These are phyloP conservation scores for Channa argus DNA, from an alignment of 2,113 vertebrate species.

Conservation along the genomic window DNA sequence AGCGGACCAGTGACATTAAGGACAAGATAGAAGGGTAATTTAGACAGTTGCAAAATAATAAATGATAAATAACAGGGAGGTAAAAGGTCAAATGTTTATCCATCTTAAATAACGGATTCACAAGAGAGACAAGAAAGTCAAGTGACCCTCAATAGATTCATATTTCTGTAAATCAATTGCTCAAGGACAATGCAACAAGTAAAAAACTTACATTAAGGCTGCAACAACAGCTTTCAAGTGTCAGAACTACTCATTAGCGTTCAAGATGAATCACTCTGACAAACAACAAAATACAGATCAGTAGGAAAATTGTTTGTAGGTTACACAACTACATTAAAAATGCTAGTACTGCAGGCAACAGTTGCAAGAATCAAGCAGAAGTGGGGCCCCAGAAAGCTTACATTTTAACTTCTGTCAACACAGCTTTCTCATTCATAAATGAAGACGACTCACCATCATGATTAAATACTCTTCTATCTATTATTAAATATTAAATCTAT, in stretches of 20 bases:
- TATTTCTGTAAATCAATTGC: not conserved
- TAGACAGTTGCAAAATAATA: slow-evolving; percentile 10
- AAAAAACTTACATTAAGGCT: slow-evolving; percentile 14
- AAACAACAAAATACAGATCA: no score
- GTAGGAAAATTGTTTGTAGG: no score
- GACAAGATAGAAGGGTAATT: not conserved
- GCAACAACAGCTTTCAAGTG: not conserved
- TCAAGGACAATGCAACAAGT: slow-evolving; percentile 34
- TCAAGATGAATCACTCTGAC: no score
- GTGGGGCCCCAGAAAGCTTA: slow-evolving; percentile 30
- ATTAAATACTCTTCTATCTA: slow-evolving; percentile 43
- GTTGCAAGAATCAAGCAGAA: slow-evolving; percentile 14
- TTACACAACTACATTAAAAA: slow-evolving; percentile 1
- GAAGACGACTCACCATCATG: slow-evolving; percentile 46
- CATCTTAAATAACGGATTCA: no score
- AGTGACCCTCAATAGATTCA: no score
- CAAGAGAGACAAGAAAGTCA: no score
- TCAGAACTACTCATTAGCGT: not conserved
- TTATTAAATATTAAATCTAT: slow-evolving; percentile 59
- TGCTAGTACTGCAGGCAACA: not conserved
- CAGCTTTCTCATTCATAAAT: slow-evolving; percentile 64
- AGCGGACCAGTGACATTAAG: slow-evolving; percentile 2
- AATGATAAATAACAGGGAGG: not conserved
- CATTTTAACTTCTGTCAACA: slow-evolving; percentile 51
- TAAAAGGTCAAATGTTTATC: no score